These are phyloP conservation scores for Hermodice carunculata DNA, from an alignment of 2,888 invertebrate genomes.

Conservation along the genomic window DNA sequence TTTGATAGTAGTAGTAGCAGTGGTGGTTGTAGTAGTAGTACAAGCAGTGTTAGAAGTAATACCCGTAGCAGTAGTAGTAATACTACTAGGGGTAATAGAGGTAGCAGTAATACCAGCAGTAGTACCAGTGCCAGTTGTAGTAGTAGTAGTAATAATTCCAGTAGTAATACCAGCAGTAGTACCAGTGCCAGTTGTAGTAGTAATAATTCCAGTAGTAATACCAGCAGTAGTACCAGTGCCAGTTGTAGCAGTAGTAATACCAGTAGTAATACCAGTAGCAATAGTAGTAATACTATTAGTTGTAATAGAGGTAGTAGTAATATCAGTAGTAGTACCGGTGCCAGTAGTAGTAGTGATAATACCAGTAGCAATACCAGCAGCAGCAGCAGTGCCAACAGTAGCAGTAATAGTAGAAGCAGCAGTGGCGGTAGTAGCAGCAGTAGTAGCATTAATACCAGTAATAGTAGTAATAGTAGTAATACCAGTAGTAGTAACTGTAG, in stretches of 20 bases:
- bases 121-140: constrained; percentile 1
- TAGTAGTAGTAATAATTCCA: constrained; percentile 5
- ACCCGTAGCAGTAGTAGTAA: constrained; percentile 20
- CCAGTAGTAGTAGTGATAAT: constrained; percentile 17
- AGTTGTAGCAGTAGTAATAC: constrained; percentile 14
- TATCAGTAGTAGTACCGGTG: neutral
- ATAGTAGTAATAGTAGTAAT: constrained; percentile 28
- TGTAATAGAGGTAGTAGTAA: neutral
- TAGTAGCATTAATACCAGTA: constrained; percentile 25
- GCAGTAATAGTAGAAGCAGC: constrained; percentile 1
- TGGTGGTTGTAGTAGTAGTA: constrained; percentile 26
- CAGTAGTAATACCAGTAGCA: constrained; percentile 13
- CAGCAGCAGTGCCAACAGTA: constrained; percentile 26
- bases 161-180: constrained; percentile 1
- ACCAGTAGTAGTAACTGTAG: constrained; percentile 10
- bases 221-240: constrained; percentile 3
- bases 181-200: neutral
- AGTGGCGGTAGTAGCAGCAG: constrained; percentile 27
- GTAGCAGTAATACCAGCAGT: constrained; percentile 8
- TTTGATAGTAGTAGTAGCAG: constrained; percentile 26
- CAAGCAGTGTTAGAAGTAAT: constrained; percentile 24
- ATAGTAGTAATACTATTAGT: constrained; percentile 1
- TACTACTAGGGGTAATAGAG: constrained; percentile 15
- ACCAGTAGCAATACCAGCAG: constrained; percentile 4
- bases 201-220: neutral